A percentile compares a stretch with the other conserved stretches of the same genome.
Evolutionary conservation across 2,888 invertebrate genomes (phyloP).

Genomic region (Microplitis deprimator): DNA sequence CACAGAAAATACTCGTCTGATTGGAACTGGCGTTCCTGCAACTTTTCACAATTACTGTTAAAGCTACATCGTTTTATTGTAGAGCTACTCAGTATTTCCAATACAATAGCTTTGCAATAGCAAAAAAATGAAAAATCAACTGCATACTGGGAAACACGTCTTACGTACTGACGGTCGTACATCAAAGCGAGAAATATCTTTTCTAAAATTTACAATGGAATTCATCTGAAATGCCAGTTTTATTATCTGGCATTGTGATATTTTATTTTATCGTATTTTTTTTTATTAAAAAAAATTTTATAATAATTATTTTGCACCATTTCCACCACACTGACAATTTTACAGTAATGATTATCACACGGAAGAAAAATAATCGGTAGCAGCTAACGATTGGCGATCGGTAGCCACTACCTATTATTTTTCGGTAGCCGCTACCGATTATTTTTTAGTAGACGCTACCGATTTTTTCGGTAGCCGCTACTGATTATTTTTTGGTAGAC

Average conservation of each 20-base stretch:
- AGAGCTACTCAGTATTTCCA: conserved; percentile 47
- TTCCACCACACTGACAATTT: too few relatives aligned
- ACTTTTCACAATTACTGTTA: conserved; percentile 65
- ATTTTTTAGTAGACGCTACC: too few relatives aligned
- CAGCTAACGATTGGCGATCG: too few relatives aligned
- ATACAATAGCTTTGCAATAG: conserved; percentile 56
- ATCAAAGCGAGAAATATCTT: not conserved
- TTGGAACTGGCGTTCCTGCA: conserved; percentile 61
- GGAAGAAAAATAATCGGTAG: too few relatives aligned
- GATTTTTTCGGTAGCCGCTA: too few relatives aligned
- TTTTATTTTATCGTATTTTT: not conserved
- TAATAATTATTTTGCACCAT: too few relatives aligned
- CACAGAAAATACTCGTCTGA: conserved; percentile 60
- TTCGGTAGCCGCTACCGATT: too few relatives aligned
- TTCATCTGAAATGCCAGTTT: not conserved
- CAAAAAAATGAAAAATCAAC: not conserved
- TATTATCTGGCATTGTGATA: not conserved
- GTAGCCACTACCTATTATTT: too few relatives aligned
- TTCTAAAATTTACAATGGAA: not conserved
- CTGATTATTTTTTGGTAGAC: too few relatives aligned
- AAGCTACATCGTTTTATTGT: conserved; percentile 52
- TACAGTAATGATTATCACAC: too few relatives aligned
- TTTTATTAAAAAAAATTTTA: too few relatives aligned
- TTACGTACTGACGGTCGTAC: not conserved
- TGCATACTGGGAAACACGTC: not conserved